Evolutionary conservation across 2,797 vertebrate species (phyloP).

Genomic region (Taeniopygia guttata): DNA sequence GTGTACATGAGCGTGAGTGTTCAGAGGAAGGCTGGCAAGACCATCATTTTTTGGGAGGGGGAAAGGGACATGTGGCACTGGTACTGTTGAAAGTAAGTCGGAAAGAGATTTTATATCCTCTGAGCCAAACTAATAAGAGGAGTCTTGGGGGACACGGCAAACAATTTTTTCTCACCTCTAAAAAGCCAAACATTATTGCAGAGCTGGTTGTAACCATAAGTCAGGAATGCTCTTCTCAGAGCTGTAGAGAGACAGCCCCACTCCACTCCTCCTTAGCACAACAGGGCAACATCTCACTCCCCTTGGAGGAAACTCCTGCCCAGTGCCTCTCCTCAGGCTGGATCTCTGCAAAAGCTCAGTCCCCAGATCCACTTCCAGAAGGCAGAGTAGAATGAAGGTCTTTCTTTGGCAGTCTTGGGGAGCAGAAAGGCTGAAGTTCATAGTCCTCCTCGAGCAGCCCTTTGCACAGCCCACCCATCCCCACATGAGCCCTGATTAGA

Average conservation of each 20-base stretch:
- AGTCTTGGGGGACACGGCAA: neutral
- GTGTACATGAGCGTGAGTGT: neutral
- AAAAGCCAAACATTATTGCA: neutral
- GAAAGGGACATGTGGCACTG: neutral
- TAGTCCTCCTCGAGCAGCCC: neutral
- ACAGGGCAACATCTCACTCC: neutral
- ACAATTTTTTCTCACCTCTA: neutral
- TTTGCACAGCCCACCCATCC: neutral
- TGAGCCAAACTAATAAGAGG: neutral
- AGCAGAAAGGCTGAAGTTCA: neutral
- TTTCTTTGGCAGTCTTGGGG: neutral
- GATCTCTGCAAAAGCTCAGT: neutral
- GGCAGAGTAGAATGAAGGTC: neutral
- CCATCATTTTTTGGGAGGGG: neutral
- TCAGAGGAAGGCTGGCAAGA: neutral
- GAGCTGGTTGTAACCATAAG: neutral
- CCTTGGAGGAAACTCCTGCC: neutral
- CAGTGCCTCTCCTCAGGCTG: neutral
- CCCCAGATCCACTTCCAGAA: neutral
- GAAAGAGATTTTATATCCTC: neutral
- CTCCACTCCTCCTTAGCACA: neutral
- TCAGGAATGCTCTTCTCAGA: neutral
- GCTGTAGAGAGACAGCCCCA: neutral
- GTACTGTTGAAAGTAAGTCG: neutral
- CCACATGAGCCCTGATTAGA: fast-evolving